Base-by-base conservation (phyloP, 2,113 vertebrate genomes). In the Pelmatolapia mariae region DNA sequence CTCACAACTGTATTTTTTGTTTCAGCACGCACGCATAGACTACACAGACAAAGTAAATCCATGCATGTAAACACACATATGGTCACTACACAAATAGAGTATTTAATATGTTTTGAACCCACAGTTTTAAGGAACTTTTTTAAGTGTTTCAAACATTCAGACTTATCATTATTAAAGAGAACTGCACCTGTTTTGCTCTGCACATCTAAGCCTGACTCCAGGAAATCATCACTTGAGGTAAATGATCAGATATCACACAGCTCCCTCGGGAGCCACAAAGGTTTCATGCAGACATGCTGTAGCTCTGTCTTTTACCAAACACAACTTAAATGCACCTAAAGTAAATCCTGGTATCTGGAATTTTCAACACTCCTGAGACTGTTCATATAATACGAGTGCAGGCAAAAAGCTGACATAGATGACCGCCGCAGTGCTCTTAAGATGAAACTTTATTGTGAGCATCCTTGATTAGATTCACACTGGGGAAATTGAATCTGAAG, bases 401-500 rank as follows among this genome's bases (percentile, higher is more conserved):
- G 85, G 52, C 63, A 86, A 84, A 93, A 88, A 89, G 87, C 88
- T 81, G 12, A 63, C 26, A 71, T 63, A 45, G 47, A 88, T 76
- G 45, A 26, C 78, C 40, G 31, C 61, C n/a, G 68, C 82, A 82
- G 26, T 50, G 71, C 83, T 84, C 47, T 87, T 61, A 89, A 86
- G 79, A 89, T 10, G 22, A 85, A 90, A 87, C 56, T 59, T 88
- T 84, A 89, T 83, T 87, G 87, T 82, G 84, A 83, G 61, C 40
- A 91, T 81, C 73, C 52, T 87, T 93, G 79, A 91, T 91, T 92
- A 89, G 73, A 94, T 89, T 94, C 81, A 80, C 59, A 57, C 84
- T 68, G 33, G 82, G 50, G 63, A 82, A 88, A 92, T 26, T 92
- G 71, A 88, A 89, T 78, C 63, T 63, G 84, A 89, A 89, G 84